Evolutionary conservation across 2,888 invertebrate species (phyloP), one percentile per base, ranked within the genome.

Genomic region (Hyles lineata): DNA sequence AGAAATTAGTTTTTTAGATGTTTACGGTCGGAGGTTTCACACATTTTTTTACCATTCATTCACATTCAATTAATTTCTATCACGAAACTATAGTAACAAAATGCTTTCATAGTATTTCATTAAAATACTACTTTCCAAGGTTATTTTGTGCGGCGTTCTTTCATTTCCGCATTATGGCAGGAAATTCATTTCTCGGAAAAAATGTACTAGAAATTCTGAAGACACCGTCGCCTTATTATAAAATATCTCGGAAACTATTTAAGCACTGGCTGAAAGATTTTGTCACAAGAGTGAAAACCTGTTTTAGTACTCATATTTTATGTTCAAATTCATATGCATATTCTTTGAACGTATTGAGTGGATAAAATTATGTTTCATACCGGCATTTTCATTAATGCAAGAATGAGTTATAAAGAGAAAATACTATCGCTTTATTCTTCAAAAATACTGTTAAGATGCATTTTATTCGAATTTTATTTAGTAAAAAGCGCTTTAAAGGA

Each of bases 91-190:
- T 2, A 55, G 17, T 19, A 19, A 55, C 5, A 19, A 25, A 9
- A 0, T 60, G 11, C 9, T 23, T 60, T 60, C 8, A 23, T 60
- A 23, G 8, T 60, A 23, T 23, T 60, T 60, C 23, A 23, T 60
- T 58, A 60, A 25, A 60, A 60, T 60, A 60, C 21, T 2, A 23
- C 60, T 60, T 60, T 60, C 23, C 25, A 60, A 8, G 15, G 21
- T 8, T 23, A 21, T 60, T 60, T 60, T 25, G 25, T 4, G 21
- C 7, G 15, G 15, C 4, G 60, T 11, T 25, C 23, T 23, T 60
- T 60, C 23, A 60, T 60, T 60, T 60, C 60, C 60, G 60, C 60
- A 17, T 15, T 23, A 25, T 60, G 15, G 60, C 60, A 60, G 60
- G 60, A 25, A 25, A 60, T 60, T 60, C 15, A 25, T 55, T 55